Base-by-base conservation (phyloP, 2,113 vertebrate genomes). In the Pluvialis apricaria region DNA sequence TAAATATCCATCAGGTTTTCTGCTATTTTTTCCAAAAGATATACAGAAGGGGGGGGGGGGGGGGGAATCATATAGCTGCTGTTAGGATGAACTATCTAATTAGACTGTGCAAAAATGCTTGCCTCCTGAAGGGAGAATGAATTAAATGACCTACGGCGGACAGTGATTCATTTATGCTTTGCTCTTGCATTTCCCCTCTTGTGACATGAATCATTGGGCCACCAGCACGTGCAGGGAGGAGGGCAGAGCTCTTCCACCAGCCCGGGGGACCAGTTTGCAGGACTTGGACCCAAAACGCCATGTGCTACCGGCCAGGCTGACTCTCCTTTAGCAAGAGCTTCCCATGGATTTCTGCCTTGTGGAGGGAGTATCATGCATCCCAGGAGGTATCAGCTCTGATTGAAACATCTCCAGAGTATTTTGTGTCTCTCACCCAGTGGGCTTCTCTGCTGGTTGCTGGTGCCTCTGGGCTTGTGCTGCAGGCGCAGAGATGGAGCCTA, bases 21-120 rank as follows among this genome's bases (percentile, higher is more conserved):
- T 82, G 28, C 62, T 52, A 34, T 94, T 95, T 88, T 66, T 66
- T 11, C 82, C 89, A 72, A 55, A 92, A 97, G 34, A 80, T 42
- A 22, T 76, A 65, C 94, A 70, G 88, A 65, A 62, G 29, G 17
- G 3, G n/a, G n/a, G 60, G 24, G 36, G 36, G 24, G 15, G 8
- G 13, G 13, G 10, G 11, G 66, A 76, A 79, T 81, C 85, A 21
- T 78, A 76, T 42, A 82, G 44, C 95, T 96, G 89, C 94, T 86
- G 94, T 96, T 76, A 84, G 94, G 84, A 94, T 95, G 94, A 96
- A 84, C 76, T 97, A 75, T 85, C 86, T 97, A 97, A 97, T 97
- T 96, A 97, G 76, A 82, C 49, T 91, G 90, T 89, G 94, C 82
- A 94, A 65, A 97, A 95, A 32, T 3, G 5, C 82, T 97, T 88